These are phyloP conservation scores for Scaptomyza graminum DNA, from an alignment of 1,140 invertebrate genomes.

Conservation along the genomic window DNA sequence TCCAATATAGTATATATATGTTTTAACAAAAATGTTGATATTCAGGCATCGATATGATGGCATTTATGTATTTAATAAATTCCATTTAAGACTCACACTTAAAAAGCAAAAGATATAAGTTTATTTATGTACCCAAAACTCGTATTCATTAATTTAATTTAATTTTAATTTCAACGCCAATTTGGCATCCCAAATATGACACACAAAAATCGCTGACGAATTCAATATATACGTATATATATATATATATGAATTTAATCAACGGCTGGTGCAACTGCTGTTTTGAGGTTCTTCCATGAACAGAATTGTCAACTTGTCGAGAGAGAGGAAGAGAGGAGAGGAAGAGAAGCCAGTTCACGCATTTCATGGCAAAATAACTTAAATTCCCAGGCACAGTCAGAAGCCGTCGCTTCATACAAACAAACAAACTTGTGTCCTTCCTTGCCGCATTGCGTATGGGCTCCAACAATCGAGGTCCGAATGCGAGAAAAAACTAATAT, in stretches of 20 bases:
- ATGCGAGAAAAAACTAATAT: constrained; percentile 82
- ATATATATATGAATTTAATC: constrained; percentile 68
- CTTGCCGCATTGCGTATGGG: constrained; percentile 5
- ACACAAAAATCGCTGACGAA: constrained; percentile 57
- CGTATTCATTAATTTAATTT: constrained; percentile 77
- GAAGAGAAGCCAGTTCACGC: constrained; percentile 63
- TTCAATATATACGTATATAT: constrained; percentile 38
- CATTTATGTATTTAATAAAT: neutral
- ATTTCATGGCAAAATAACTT: constrained; percentile 77
- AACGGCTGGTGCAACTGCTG: constrained; percentile 44
- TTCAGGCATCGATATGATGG: neutral
- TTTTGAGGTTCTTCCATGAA: constrained; percentile 2
- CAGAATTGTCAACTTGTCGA: constrained; percentile 69
- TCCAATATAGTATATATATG: neutral
- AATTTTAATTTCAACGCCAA: constrained; percentile 79
- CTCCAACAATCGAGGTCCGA: neutral
- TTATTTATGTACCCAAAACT: constrained; percentile 20
- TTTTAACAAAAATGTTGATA: neutral
- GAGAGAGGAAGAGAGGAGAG: constrained; percentile 16
- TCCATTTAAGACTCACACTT: constrained; percentile 1
- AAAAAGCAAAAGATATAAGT: constrained; percentile 1
- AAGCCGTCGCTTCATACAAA: neutral
- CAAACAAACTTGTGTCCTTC: neutral
- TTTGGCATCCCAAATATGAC: constrained; percentile 75
- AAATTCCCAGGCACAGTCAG: constrained; percentile 59